Base-by-base conservation (phyloP, 2,888 invertebrate genomes). In the Patella pellucida region DNA sequence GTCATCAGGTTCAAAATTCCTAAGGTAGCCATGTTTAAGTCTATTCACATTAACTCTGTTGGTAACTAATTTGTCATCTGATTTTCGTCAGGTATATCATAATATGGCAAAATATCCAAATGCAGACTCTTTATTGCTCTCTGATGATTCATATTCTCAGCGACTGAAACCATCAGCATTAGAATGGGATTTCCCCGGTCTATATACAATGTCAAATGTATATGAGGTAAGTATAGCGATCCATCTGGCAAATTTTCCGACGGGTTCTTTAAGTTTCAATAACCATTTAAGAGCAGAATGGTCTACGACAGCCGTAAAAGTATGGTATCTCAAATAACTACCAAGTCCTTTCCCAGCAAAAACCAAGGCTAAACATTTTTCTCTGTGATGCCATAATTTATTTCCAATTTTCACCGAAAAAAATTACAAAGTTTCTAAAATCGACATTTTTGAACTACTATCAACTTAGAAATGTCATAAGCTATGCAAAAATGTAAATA, bases 361-460 rank as follows among this genome's bases (percentile, higher is more conserved):
- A 19, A 77, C 72, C 31, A 72, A 68, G 41, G 75, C 75, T 27
- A 77, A 62, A 62, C 74, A 73, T 72, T 77, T 77, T 77, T 74
- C 23, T 71, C 41, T 16, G 72, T 75, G 31, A 75, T 54, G 50
- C 71, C n/a, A 31, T 75, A 69, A 56, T 74, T 41, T 68, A 15
- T 27, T 52, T 69, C 69, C 62, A 73, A n/a, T n/a, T n/a, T n/a
- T n/a, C n/a, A n/a, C n/a, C n/a, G n/a, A n/a, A n/a, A n/a, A n/a
- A n/a, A n/a, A n/a, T n/a, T n/a, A n/a, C n/a, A n/a, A n/a, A n/a
- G n/a, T n/a, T n/a, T n/a, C n/a, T n/a, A n/a, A n/a, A n/a, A n/a
- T n/a, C n/a, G n/a, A n/a, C n/a, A n/a, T n/a, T n/a, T n/a, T n/a
- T n/a, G n/a, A n/a, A n/a, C n/a, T n/a, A n/a, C n/a, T n/a, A n/a